Evolutionary conservation across 2,888 invertebrate species (phyloP), one percentile per base, ranked within the genome.

Genomic region (Abscondita cerata): DNA sequence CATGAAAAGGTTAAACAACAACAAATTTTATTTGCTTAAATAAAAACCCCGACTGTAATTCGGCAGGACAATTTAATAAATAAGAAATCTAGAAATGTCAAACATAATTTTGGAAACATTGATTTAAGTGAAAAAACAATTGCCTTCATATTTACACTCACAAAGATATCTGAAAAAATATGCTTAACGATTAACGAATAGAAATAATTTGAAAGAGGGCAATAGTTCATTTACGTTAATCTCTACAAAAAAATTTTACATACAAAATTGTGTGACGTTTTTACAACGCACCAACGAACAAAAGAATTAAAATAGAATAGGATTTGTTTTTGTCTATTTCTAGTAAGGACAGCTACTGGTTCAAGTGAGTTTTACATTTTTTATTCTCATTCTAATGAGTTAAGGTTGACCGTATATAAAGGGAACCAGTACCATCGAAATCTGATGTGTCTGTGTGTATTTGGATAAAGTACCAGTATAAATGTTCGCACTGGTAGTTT

Each of bases 381-480:
- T 15, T 53, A 25, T 57, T 52, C 36, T 48, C 13, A 56, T 62
- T 53, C 41, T 48, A 53, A 54, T 57, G 57, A 53, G 44, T 19
- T 52, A 52, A 36, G 16, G 34, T 12, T 25, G 48, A 11, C 13
- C 8, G 34, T 59, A 54, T 62, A 58, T 62, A 62, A n/a, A 58
- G 51, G 25, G 53, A 62, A 62, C 62, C 62, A 58, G 62, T 62
- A 62, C 58, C 54, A 44, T 12, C 16, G 5, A 9, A 19, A 33
- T 13, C 36, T 40, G 9, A 13, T 41, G 31, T 50, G 34, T 48
- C 11, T 41, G 18, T 4, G n/a, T 46, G 51, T 13, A 62, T 47
- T n/a, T 46, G 31, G 50, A 46, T 34, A 54, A 44, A 11, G n/a
- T n/a, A 41, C 19, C 9, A 2, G 13, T 12, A 25, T 31, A 46